Evolutionary conservation across 2,888 invertebrate genomes (phyloP).

Genomic region (Tillus elongatus): DNA sequence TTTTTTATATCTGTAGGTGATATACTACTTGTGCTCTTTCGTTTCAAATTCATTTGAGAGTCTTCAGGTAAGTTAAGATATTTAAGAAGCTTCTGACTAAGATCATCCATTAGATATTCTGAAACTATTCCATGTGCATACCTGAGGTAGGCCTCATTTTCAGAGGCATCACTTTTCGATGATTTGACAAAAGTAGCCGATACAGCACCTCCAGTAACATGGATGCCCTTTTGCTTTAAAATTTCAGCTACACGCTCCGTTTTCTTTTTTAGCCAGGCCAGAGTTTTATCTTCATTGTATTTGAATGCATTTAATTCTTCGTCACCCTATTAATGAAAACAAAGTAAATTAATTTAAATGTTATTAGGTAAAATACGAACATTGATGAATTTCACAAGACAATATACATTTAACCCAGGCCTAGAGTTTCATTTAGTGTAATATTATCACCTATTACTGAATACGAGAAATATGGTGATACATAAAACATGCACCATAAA

Average conservation of each 20-base stretch:
- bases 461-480: too few species aligned
- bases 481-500: too few species aligned
- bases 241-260: constrained; percentile 55
- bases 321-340: constrained; percentile 45
- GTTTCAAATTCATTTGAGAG: constrained; percentile 48
- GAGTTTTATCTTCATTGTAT: constrained; percentile 69
- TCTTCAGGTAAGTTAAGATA: constrained; percentile 59
- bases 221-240: constrained; percentile 58
- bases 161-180: constrained; percentile 44
- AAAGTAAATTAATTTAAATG: too few species aligned
- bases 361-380: too few species aligned
- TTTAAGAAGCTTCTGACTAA: constrained; percentile 54
- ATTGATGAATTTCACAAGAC: too few species aligned
- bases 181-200: constrained; percentile 66
- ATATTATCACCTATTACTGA: too few species aligned
- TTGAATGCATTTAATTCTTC: constrained; percentile 68
- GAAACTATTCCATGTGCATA: constrained; percentile 74
- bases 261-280: constrained; percentile 68
- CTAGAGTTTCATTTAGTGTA: too few species aligned
- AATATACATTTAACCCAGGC: too few species aligned
- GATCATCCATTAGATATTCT: constrained; percentile 64
- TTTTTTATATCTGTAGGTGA: constrained; percentile 39
- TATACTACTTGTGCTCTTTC: constrained; percentile 34
- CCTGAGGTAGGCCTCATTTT: constrained; percentile 53
- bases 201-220: constrained; percentile 63